Base-by-base conservation (phyloP, 2,797 vertebrate species). In the Myoxocephalus aenaeus region DNA sequence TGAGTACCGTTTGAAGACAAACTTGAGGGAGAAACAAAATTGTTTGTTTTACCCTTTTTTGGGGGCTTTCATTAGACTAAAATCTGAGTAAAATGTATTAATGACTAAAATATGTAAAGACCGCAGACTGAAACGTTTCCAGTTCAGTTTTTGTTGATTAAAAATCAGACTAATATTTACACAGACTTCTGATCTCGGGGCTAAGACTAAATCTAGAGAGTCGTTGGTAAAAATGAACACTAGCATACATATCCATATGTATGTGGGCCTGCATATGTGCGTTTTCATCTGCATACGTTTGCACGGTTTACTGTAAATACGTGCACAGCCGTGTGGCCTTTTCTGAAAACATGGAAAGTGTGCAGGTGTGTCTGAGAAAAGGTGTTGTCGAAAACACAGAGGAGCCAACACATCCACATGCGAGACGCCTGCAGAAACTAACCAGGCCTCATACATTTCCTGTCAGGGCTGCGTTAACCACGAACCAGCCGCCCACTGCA, bases 381-480 rank as follows among this genome's bases (percentile, higher is more conserved):
- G 3, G 42, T 44, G 42, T 38, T 38, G 15, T 14, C 2, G 25
- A 8, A 59, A 44, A 27, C n/a, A 25, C 3, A 32, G 25, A 75
- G 8, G 1, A 1, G 53, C 18, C n/a, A 2, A 51, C n/a, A 22
- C 1, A 20, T 63, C 2, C n/a, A 40, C 13, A 66, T 11, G 13
- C 1, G 8, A 29, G 8, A 29, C 15, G 68, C 29, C 14, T 9
- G 25, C 11, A 15, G 22, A 29, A 51, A 57, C 13, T 3, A 25
- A 11, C 12, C 32, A 20, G 29, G 38, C 40, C 36, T 79, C 4
- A 22, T 1, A 8, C 8, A 58, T 44, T 83, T 83, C 75, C 70
- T 80, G 77, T 77, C 22, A 75, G 50, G 20, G 36, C 56, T 59
- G 17, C 56, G 50, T 34, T 29, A 50, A 84, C 72, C 46, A 71